Evolutionary conservation across 2,888 invertebrate genomes (phyloP).

Genomic region (Lypha dubia): DNA sequence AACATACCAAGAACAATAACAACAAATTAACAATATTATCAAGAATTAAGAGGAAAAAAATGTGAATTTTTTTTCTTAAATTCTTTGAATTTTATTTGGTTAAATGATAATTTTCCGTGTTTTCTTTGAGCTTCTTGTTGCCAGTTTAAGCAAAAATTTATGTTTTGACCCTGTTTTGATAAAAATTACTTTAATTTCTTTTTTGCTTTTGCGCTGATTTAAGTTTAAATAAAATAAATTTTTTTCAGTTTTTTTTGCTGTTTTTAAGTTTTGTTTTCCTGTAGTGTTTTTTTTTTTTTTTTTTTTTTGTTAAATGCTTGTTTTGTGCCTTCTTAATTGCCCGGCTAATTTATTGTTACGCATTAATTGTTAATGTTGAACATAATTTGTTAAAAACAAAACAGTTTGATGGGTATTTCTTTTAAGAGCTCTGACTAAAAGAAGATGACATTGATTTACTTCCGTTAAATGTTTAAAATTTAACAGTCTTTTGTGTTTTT

Average conservation of each 20-base stretch:
- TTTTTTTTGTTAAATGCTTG: constrained; percentile 78
- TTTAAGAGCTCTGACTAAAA: not conserved
- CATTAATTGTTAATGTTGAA: constrained; percentile 72
- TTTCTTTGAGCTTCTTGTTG: constrained; percentile 33
- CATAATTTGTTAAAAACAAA: constrained; percentile 56
- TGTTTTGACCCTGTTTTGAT: constrained; percentile 65
- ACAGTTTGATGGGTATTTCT: constrained; percentile 15
- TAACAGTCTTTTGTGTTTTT: too few species aligned
- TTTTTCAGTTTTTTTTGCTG: constrained; percentile 13
- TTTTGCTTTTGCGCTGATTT: constrained; percentile 34
- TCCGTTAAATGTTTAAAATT: constrained; percentile 51
- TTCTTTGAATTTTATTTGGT: constrained; percentile 59
- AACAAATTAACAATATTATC: constrained; percentile 69
- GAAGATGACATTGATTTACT: constrained; percentile 66
- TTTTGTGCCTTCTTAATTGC: constrained; percentile 79
- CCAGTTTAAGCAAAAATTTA: constrained; percentile 43
- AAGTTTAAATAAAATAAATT: constrained; percentile 55
- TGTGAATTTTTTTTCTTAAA: constrained; percentile 14
- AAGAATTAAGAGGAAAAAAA: constrained; percentile 42
- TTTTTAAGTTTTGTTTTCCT: constrained; percentile 28
- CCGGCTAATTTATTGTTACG: constrained; percentile 80
- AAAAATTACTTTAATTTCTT: constrained; percentile 59
- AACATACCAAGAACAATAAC: constrained; percentile 67
- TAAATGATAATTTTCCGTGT: not conserved
- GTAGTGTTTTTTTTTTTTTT: constrained; percentile 34